Evolutionary conservation across 1,140 invertebrate species (phyloP).

Genomic region (Meteorus sp.): DNA sequence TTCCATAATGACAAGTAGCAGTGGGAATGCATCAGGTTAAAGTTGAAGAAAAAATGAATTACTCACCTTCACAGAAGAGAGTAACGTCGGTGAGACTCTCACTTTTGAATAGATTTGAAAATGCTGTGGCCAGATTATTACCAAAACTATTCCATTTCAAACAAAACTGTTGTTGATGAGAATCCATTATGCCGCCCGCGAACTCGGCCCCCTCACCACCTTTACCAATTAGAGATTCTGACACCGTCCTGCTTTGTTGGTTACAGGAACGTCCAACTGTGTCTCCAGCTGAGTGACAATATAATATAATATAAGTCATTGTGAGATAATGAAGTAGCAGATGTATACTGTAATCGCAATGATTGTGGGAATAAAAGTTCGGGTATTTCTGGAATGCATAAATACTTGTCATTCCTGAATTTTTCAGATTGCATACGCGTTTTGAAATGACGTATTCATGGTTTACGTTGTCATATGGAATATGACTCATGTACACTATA

Average conservation of each 20-base stretch:
- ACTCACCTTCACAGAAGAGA: slow-evolving; percentile 86
- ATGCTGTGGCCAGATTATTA: slow-evolving; percentile 82
- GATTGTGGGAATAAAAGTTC: no score
- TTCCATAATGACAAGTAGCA: no score
- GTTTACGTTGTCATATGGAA: no score
- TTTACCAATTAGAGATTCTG: slow-evolving; percentile 50
- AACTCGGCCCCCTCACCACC: slow-evolving; percentile 49
- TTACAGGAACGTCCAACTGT: slow-evolving; percentile 53
- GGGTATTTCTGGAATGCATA: no score
- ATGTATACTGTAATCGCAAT: no score
- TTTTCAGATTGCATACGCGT: no score
- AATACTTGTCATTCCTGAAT: no score
- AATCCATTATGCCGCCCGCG: slow-evolving; percentile 69
- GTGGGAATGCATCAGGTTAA: no score
- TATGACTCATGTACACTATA: no score
- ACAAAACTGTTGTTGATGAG: slow-evolving; percentile 86
- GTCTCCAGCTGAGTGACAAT: slow-evolving; percentile 47
- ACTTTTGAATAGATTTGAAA: slow-evolving; percentile 86
- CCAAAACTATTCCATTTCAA: slow-evolving; percentile 91
- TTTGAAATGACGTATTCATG: no score
- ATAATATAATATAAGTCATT: background rate
- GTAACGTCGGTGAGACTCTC: slow-evolving; percentile 88
- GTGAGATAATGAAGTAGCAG: no score
- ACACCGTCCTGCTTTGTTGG: slow-evolving; percentile 44
- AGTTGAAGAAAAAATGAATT: no score